Evolutionary conservation across 2,888 invertebrate species (phyloP), one percentile per base, ranked within the genome.

Genomic region (Caradrina kadenii): DNA sequence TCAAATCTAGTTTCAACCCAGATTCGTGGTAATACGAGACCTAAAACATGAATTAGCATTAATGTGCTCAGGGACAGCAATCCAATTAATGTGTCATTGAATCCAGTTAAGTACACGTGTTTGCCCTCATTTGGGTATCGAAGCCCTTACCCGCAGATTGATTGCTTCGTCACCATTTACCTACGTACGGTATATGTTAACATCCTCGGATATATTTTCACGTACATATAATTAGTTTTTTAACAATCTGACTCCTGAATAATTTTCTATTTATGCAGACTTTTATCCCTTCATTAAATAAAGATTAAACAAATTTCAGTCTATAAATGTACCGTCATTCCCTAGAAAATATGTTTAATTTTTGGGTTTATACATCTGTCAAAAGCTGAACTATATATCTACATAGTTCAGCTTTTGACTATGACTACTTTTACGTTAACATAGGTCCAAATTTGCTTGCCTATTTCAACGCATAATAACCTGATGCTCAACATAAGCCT

Each of bases 1-100:
- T 35, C 11, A 26, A 55, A 69, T 15, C 1, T 11, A n/a, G 45
- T 45, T 45, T 45, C 17, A 17, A 45, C 11, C 45, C 45, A 45
- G 45, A 45, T 45, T 17, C 17, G 15, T 17, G 45, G 45, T 49
- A n/a, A 49, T 49, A 49, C 49, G 49, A 49, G n/a, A 49, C 19
- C 19, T 49, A 49, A 21, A 26, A 45, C 6, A 52, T 48, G 53
- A 73, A 73, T 31, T 48, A 56, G 15, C 6, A 31, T 39, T 7
- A 48, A 48, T 11, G 52, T 6, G 13, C n/a, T 69, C 48, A 39
- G 19, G 45, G 42, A 56, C 60, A 56, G 31, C 45, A 21, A 76
- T 65, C 56, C 64, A 76, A 76, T 76, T 65, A 70, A 49, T 17
- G 21, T 22, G 42, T 45, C 31, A 76, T 53, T 52, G 52, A 52